Evolutionary conservation across 2,888 invertebrate genomes (phyloP).

Genomic region (Rhamphomyia laevipes): DNA sequence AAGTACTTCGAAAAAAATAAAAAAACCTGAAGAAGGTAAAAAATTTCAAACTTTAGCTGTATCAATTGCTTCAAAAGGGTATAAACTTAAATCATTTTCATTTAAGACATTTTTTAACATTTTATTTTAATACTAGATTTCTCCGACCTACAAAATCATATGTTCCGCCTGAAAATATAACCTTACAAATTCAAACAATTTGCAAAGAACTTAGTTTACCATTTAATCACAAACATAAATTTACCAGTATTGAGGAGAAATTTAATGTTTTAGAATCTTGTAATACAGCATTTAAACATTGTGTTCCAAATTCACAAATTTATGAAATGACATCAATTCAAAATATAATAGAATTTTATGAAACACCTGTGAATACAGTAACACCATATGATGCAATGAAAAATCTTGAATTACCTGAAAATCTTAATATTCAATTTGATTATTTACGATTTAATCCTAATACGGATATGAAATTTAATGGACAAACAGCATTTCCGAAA

Average conservation of each 20-base stretch:
- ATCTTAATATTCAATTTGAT: constrained; percentile 72
- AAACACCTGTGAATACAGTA: constrained; percentile 53
- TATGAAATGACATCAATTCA: constrained; percentile 60
- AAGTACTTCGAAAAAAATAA: too few species aligned
- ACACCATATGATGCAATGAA: constrained; percentile 64
- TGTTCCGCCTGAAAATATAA: constrained; percentile 54
- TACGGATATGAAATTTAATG: constrained; percentile 58
- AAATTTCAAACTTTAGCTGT: too few species aligned
- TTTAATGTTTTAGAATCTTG: constrained; percentile 60
- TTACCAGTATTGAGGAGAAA: constrained; percentile 37
- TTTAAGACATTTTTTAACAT: background rate
- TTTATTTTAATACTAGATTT: constrained; percentile 46
- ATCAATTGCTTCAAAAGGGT: too few species aligned
- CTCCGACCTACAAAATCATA: constrained; percentile 64
- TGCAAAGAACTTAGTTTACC: constrained; percentile 45
- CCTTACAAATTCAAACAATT: constrained; percentile 47
- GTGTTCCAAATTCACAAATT: constrained; percentile 73
- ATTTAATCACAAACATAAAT: constrained; percentile 27
- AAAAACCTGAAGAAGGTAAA: too few species aligned
- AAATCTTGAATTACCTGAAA: constrained; percentile 66
- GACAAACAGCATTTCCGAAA: constrained; percentile 72
- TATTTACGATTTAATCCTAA: constrained; percentile 76
- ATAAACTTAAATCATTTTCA: too few species aligned
- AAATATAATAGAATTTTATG: constrained; percentile 61
- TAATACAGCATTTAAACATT: constrained; percentile 57